Percentiles rank a stretch among this genome's conserved stretches.
phyloP scores from a whole-genome alignment of 2,888 invertebrate species.

The Celastrina argiolus region DNA sequence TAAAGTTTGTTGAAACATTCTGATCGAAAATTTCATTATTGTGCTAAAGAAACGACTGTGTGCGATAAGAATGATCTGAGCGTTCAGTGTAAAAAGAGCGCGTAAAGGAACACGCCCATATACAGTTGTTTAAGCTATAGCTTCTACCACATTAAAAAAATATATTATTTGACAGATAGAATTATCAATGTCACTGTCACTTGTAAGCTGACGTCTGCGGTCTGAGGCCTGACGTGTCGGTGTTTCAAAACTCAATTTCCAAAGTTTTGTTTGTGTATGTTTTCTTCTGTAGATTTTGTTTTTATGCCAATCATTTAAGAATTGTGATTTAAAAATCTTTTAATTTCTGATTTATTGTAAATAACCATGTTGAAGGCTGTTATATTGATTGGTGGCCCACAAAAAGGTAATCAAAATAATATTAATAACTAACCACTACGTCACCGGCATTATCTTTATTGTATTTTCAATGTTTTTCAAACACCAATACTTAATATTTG shows the following conservation, averaged over 20 bases:
- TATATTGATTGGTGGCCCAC: slow-evolving; percentile 94
- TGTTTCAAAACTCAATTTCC: background rate
- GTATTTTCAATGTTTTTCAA: background rate
- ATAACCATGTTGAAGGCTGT: slow-evolving; percentile 86
- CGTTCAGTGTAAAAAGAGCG: no score
- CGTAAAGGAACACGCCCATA: no score
- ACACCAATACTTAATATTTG: background rate
- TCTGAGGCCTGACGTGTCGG: background rate
- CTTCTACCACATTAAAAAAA: background rate
- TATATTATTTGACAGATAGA: background rate
- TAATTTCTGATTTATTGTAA: background rate
- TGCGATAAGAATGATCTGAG: no score
- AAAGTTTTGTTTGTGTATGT: background rate
- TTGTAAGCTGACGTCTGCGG: no score
- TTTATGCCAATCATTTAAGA: background rate
- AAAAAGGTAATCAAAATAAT: slow-evolving; percentile 85
- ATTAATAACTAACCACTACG: slow-evolving; percentile 33
- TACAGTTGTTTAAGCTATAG: no score
- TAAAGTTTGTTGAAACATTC: no score
- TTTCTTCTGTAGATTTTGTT: background rate
- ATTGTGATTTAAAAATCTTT: background rate
- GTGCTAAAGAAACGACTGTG: no score
- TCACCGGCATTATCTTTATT: slow-evolving; percentile 45
- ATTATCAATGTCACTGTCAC: background rate
- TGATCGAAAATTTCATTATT: no score